Evolutionary conservation across 2,113 vertebrate genomes (phyloP), one percentile per base, ranked within the genome.

Genomic region (Prolemur simus): DNA sequence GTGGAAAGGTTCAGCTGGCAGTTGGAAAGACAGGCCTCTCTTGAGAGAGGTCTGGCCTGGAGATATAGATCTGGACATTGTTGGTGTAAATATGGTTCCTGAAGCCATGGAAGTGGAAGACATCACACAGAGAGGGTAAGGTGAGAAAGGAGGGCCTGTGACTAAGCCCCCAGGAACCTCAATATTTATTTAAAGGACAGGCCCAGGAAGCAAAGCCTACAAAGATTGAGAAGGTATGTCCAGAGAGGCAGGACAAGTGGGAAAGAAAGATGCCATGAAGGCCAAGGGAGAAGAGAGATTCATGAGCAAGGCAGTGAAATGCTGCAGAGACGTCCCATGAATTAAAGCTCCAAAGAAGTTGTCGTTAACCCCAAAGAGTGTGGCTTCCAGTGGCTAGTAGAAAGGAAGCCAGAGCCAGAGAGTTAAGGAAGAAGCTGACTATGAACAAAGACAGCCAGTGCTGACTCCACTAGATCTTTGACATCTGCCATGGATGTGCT

Each of bases 391-490:
- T 47, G 73, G 27, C 20, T 77, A 27, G 54, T 82, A 34, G 49
- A 96, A 45, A 96, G 54, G 86, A 96, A 94, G 84, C 42, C 82
- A 93, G 42, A 64, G 76, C 21, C 80, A 63, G 13, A 71, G 86
- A 80, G n/a, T 73, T 84, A 86, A 92, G 71, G 29, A 96, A 69
- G 52, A 95, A 93, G 87, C 27, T 76, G 60, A 87, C 9, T 64
- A 23, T 95, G 60, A 91, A 89, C 78, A 89, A 91, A 73, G 91
- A 88, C n/a, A 86, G 69, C 32, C 49, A 71, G 29, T 52, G 47
- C 89, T 76, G 47, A 89, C 39, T 94, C 86, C 52, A 74, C 37
- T 39, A 49, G 74, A 94, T 81, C 58, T 27, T 54, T 74, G 69
- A 54, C 83, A 89, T 87, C 63, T 73, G 64, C 85, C 78, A 91